Evolutionary conservation across 2,888 invertebrate genomes (phyloP).

Genomic region (Elaeidobius kamerunicus): DNA sequence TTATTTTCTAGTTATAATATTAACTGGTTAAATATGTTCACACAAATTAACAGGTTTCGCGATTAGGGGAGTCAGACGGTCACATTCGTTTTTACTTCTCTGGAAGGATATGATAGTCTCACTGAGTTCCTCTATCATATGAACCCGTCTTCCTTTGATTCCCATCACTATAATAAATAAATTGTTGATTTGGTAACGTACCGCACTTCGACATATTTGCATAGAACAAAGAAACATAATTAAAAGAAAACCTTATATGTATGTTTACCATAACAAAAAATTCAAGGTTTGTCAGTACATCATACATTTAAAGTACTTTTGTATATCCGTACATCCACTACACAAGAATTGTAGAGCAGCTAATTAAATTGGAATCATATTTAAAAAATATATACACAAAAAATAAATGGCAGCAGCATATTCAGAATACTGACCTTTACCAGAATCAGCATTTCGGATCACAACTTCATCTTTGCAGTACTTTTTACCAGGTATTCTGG

Average conservation of each 20-base stretch:
- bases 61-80: conserved; percentile 20
- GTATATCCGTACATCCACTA: no score
- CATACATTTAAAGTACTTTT: no score
- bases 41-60: conserved; percentile 15
- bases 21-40: conserved; percentile 20
- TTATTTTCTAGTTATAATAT: conserved; percentile 9
- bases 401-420: no score
- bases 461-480: conserved; percentile 92
- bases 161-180: conserved; percentile 84
- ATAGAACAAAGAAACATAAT: no score
- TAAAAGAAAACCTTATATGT: no score
- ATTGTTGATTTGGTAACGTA: conserved; percentile 1
- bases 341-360: no score
- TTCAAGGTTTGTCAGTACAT: no score
- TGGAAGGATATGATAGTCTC: conserved; percentile 99
- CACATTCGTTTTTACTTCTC: conserved; percentile 69
- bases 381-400: no score
- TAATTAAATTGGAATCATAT: no score
- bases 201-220: no score
- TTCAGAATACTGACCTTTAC: conserved; percentile 75
- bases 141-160: conserved; percentile 96
- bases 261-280: no score
- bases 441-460: conserved; percentile 92
- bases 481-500: conserved; percentile 88
- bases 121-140: conserved; percentile 98